A percentile compares a stretch with the other conserved stretches of the same genome.
Conservation (phyloP, 2,888 invertebrate species). For the Spodoptera littoralis region DNA sequence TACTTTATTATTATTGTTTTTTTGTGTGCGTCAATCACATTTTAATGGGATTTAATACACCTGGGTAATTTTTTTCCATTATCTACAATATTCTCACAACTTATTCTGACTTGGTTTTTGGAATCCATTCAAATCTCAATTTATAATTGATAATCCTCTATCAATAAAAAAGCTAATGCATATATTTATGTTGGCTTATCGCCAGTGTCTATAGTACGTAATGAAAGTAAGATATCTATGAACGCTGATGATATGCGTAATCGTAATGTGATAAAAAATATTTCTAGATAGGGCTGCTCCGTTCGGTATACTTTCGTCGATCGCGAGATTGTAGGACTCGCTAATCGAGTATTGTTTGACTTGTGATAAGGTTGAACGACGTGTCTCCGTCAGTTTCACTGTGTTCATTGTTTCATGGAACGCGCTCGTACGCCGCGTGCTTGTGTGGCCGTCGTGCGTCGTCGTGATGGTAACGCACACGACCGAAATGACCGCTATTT, state of each 20-base stretch:
- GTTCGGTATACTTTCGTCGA: conserved; percentile 24
- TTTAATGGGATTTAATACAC: neutral
- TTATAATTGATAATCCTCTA: conserved; percentile 13
- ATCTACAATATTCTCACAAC: neutral
- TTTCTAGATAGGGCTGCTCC: conserved; percentile 18
- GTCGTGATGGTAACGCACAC: conserved; percentile 40
- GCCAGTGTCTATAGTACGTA: conserved; percentile 38
- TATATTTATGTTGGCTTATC: conserved; percentile 47
- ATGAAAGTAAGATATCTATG: conserved; percentile 35
- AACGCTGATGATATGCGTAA: conserved; percentile 34
- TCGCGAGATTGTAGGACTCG: conserved; percentile 17
- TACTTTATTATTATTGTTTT: neutral
- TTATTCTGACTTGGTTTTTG: conserved; percentile 8
- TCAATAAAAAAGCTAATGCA: conserved; percentile 40
- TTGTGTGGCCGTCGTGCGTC: conserved; percentile 20
- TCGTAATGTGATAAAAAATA: conserved; percentile 34
- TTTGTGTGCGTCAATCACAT: neutral
- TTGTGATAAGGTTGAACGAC: conserved; percentile 47
- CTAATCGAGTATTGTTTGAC: conserved; percentile 46
- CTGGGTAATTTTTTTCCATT: neutral
- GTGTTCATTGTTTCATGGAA: conserved; percentile 48
- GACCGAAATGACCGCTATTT: conserved; percentile 61
- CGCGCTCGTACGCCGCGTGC: conserved; percentile 17
- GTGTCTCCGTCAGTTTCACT: conserved; percentile 37
- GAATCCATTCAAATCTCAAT: conserved; percentile 19